phyloP scores from a whole-genome alignment of 2,113 vertebrate genomes.

The Nannospalax galili region DNA sequence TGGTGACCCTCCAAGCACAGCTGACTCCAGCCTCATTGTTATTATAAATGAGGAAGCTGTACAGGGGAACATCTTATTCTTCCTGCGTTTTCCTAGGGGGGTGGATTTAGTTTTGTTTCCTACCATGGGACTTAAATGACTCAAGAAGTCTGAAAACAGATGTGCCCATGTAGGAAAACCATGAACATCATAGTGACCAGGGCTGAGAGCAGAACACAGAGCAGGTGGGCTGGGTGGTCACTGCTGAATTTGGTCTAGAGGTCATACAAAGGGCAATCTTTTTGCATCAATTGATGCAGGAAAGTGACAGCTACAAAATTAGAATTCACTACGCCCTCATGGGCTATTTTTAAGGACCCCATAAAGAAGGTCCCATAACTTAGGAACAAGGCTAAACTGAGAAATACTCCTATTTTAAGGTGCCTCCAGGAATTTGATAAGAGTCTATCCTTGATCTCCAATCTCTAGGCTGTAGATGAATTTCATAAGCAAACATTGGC shows the following conservation, averaged over 20 bases:
- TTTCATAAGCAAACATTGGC: not conserved
- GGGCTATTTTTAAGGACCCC: slow-evolving; percentile 25
- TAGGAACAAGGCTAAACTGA: slow-evolving; percentile 5
- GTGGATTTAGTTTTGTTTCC: slow-evolving; percentile 15
- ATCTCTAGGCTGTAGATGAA: not conserved
- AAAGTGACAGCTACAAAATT: slow-evolving; percentile 24
- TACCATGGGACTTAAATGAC: not conserved
- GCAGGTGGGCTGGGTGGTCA: not conserved
- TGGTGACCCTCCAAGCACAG: not conserved
- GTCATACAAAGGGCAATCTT: slow-evolving; percentile 1
- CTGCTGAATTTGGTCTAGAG: not conserved
- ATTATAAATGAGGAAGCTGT: not conserved
- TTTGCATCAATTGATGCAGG: not conserved
- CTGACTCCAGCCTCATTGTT: not conserved
- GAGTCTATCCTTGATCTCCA: not conserved
- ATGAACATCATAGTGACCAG: not conserved
- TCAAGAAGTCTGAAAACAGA: slow-evolving; percentile 1
- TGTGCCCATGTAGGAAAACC: not conserved
- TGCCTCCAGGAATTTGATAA: not conserved
- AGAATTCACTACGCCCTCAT: not conserved
- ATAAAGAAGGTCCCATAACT: slow-evolving; percentile 1
- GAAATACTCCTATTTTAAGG: slow-evolving; percentile 17
- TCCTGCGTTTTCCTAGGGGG: not conserved
- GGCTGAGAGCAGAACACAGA: not conserved
- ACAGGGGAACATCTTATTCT: not conserved